Percentiles rank a stretch among this genome's conserved stretches.
phyloP scores from a whole-genome alignment of 1,140 invertebrate species.

The Chymomyza costata region DNA sequence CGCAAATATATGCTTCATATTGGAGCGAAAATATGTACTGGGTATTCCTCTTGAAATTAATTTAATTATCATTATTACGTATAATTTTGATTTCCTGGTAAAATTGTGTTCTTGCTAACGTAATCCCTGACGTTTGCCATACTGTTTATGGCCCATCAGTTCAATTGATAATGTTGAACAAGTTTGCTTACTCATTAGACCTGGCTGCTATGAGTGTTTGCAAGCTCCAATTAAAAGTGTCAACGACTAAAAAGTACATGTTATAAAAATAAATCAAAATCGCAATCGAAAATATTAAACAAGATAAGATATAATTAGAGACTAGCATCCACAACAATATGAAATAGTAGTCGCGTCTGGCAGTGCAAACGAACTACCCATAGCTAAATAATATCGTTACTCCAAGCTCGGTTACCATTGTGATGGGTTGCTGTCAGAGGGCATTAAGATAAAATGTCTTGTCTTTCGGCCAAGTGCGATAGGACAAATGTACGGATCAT shows the following conservation, averaged over 20 bases:
- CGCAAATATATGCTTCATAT: no score
- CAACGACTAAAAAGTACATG: constrained; percentile 35
- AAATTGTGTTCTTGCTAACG: no score
- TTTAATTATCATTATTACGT: no score
- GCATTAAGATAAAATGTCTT: constrained; percentile 62
- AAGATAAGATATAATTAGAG: constrained; percentile 34
- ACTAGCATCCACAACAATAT: neutral
- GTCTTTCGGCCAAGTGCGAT: constrained; percentile 41
- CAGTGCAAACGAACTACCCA: no score
- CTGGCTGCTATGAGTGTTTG: constrained; percentile 10
- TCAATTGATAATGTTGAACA: no score
- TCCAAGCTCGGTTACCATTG: constrained; percentile 19
- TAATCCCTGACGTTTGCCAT: no score
- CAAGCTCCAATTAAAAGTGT: constrained; percentile 40
- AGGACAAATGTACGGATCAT: constrained; percentile 42
- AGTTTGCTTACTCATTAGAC: no score
- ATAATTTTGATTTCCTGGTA: no score
- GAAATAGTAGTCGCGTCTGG: no score
- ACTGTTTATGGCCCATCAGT: no score
- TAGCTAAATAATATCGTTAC: constrained; percentile 21
- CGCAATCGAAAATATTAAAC: constrained; percentile 21
- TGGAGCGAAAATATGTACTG: no score
- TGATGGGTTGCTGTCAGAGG: constrained; percentile 62
- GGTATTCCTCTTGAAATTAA: no score
- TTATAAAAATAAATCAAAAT: constrained; percentile 37